A percentile compares a stretch with the other conserved stretches of the same genome.
phyloP scores from a whole-genome alignment of 2,797 vertebrate species.

The Momotus momota region DNA sequence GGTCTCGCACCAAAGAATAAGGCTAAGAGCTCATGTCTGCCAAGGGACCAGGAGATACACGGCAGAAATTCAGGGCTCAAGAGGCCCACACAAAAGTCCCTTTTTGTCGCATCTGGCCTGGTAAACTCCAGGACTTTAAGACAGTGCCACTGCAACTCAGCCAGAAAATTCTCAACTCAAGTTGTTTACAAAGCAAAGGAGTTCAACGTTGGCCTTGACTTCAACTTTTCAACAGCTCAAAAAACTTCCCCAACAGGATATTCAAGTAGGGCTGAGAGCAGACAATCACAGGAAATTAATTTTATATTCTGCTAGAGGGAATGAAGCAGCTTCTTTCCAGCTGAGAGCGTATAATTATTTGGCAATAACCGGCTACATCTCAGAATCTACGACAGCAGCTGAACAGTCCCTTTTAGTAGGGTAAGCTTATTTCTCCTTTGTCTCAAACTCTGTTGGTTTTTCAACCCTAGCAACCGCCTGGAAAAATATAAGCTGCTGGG shows the following conservation, averaged over 20 bases:
- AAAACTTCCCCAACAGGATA: neutral
- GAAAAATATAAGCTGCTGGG: neutral
- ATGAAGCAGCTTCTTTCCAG: constrained; percentile 21
- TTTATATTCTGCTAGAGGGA: constrained; percentile 24
- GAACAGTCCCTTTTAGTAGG: neutral
- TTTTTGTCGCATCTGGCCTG: too few relatives aligned
- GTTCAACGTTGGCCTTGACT: neutral
- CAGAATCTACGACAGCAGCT: neutral
- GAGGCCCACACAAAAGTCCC: neutral
- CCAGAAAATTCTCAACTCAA: neutral
- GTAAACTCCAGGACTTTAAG: neutral
- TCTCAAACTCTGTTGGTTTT: neutral
- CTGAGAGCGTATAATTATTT: constrained; percentile 11
- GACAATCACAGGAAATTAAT: constrained; percentile 32
- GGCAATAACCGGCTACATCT: constrained; percentile 11
- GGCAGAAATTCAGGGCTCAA: neutral
- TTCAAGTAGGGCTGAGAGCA: neutral
- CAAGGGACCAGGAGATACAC: neutral
- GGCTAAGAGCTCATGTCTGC: neutral
- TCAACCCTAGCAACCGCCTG: neutral
- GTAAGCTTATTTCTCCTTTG: neutral
- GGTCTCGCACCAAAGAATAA: neutral
- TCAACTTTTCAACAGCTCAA: neutral
- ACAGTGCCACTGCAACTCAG: fast-evolving
- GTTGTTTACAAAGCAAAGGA: neutral